Evolutionary conservation across 2,113 vertebrate species (phyloP).

Genomic region (Caranx ignobilis): DNA sequence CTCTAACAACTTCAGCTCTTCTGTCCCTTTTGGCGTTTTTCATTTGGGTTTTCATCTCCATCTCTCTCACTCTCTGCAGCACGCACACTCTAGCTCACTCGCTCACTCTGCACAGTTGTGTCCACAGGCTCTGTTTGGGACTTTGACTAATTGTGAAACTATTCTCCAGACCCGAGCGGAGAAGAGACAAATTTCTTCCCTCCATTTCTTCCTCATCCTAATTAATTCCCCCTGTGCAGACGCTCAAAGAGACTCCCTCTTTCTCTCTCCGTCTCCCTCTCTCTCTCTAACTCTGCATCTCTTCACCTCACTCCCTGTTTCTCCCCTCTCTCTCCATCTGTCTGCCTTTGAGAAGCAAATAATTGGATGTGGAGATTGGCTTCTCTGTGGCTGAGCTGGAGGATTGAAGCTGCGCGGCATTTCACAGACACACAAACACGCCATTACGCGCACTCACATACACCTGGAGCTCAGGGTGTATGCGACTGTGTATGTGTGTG

Average conservation of each 20-base stretch:
- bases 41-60: constrained; percentile 56
- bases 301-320: constrained; percentile 49
- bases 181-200: constrained; percentile 60
- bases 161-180: constrained; percentile 61
- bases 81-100: constrained; percentile 14
- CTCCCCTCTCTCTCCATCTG: constrained; percentile 69
- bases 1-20: constrained; percentile 51
- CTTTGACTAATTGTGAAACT: constrained; percentile 75
- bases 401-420: constrained; percentile 57
- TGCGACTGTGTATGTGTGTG: constrained; percentile 15
- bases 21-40: constrained; percentile 61
- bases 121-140: constrained; percentile 71
- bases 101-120: constrained; percentile 54
- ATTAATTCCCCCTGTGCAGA: constrained; percentile 72
- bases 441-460: constrained; percentile 24
- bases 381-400: constrained; percentile 70
- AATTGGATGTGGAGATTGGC: constrained; percentile 80
- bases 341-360: constrained; percentile 81
- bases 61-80: constrained; percentile 35
- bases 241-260: constrained; percentile 66
- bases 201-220: constrained; percentile 72
- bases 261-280: constrained; percentile 25
- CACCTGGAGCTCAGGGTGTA: constrained; percentile 52
- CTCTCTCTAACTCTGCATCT: constrained; percentile 27
- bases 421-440: constrained; percentile 35